These are phyloP conservation scores for Globodera ellingtonae DNA, from an alignment of 1,140 invertebrate genomes.

Conservation along the genomic window DNA sequence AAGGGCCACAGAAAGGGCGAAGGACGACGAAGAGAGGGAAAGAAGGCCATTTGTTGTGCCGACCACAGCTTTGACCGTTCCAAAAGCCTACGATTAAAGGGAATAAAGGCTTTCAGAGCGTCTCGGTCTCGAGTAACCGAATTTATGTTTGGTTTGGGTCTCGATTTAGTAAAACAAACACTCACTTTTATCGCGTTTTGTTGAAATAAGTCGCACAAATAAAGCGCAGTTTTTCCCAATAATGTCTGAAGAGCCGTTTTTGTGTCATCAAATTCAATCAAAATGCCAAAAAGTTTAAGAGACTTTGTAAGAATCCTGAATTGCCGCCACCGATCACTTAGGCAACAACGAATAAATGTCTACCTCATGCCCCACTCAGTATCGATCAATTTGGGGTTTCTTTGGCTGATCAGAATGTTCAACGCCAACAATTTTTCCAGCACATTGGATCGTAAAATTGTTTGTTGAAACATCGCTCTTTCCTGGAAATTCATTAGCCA, in stretches of 20 bases:
- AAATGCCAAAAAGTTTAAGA: not conserved
- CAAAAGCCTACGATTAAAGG: no score
- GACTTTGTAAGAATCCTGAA: not conserved
- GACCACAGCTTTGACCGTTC: not conserved
- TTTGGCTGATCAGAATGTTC: not conserved
- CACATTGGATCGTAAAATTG: not conserved
- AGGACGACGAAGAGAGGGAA: not conserved
- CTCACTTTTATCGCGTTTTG: not conserved
- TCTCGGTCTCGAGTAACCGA: no score
- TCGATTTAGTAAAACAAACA: not conserved
- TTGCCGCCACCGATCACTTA: not conserved
- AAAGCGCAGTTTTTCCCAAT: not conserved
- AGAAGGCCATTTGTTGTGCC: not conserved
- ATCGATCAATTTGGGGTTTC: not conserved
- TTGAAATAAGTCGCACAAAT: constrained; percentile 2
- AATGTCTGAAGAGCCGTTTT: not conserved
- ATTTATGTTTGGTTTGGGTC: no score
- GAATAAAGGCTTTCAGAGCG: no score
- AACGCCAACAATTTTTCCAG: constrained; percentile 1
- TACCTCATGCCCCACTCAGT: not conserved
- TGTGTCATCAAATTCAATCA: not conserved
- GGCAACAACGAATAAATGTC: not conserved
- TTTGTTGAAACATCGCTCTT: not conserved
- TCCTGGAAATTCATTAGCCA: not conserved
- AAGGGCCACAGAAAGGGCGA: not conserved